Percentiles rank a stretch among this genome's conserved stretches.
Conservation (phyloP, 2,113 vertebrate species). For the Thamnophis sirtalis region DNA sequence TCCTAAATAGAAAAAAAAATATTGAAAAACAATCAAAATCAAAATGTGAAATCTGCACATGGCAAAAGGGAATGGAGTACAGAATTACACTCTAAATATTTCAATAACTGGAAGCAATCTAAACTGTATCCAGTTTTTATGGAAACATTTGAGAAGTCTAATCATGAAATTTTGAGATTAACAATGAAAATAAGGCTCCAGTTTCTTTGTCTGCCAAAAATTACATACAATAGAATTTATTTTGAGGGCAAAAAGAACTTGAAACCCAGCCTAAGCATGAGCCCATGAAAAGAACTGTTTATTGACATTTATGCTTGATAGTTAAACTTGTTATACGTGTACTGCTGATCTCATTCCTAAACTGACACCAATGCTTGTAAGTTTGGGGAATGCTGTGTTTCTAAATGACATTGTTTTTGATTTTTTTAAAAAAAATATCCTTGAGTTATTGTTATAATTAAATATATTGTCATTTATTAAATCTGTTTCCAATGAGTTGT, state of each 20-base stretch:
- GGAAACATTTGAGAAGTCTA: not conserved
- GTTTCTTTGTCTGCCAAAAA: conserved; percentile 8
- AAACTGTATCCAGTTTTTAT: not conserved
- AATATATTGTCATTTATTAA: conserved; percentile 13
- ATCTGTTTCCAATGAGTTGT: conserved; percentile 4
- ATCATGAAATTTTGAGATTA: not conserved
- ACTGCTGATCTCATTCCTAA: conserved; percentile 1
- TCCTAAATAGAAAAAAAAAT: not conserved
- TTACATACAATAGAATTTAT: conserved; percentile 19
- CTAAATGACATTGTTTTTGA: not conserved
- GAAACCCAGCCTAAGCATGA: conserved; percentile 40
- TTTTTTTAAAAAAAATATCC: not conserved
- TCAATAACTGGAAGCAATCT: not conserved
- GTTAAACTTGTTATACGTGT: conserved; percentile 42
- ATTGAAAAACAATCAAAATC: not conserved
- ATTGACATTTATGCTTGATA: conserved; percentile 28
- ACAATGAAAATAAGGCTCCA: conserved; percentile 3
- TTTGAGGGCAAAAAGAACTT: conserved; percentile 15
- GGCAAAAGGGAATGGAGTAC: not conserved
- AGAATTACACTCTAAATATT: not conserved
- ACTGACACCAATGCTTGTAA: not conserved
- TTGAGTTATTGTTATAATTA: conserved; percentile 27
- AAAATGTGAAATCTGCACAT: not conserved
- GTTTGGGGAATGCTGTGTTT: conserved; percentile 17
- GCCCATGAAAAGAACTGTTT: conserved; percentile 40